Percentiles rank a stretch among this genome's conserved stretches.
Conservation (phyloP, 2,113 vertebrate species). For the Sceloporus undulatus region DNA sequence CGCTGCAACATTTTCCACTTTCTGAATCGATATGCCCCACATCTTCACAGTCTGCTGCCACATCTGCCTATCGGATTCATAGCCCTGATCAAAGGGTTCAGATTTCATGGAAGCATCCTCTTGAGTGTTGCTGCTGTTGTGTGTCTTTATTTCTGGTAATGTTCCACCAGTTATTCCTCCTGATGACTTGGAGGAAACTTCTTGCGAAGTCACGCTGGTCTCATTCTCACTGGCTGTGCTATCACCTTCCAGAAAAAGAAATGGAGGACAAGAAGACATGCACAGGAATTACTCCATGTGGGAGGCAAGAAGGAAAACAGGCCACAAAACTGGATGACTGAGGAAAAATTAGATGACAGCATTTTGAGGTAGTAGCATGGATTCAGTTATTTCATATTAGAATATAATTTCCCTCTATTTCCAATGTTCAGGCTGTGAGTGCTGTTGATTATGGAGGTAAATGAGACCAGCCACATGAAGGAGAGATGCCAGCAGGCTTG, state of each 20-base stretch:
- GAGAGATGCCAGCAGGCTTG: too few relatives aligned
- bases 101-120: neutral
- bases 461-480: neutral
- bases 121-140: neutral
- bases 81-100: neutral
- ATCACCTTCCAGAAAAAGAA: neutral
- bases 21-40: constrained; percentile 6
- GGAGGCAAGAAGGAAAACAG: neutral
- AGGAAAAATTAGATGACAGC: neutral
- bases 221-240: neutral
- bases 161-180: too few relatives aligned
- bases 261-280: neutral
- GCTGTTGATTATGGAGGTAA: neutral
- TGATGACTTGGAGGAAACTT: neutral
- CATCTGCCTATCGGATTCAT: neutral
- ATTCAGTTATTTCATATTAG: neutral
- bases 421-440: neutral
- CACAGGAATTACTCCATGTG: neutral
- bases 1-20: neutral
- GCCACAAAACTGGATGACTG: neutral
- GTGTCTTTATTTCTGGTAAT: neutral
- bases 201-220: neutral
- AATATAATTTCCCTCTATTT: neutral
- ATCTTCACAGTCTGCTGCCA: neutral
- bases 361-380: neutral